Percentiles rank a stretch among this genome's conserved stretches.
phyloP scores from a whole-genome alignment of 1,140 invertebrate species.

The Heliothis subflexa region DNA sequence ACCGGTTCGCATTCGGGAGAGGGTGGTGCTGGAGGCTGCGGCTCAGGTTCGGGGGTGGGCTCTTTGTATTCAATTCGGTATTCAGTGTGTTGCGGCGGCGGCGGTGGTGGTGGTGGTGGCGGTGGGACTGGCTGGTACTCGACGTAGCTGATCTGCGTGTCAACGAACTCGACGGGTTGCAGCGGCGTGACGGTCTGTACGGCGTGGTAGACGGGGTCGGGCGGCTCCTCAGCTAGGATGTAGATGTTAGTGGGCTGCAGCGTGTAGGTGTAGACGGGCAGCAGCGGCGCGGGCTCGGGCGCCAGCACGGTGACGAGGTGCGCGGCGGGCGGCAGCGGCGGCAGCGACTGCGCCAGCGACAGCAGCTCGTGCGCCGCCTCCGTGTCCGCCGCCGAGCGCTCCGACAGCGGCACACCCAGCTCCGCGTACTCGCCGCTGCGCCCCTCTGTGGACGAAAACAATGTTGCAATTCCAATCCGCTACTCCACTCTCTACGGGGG shows the following conservation, averaged over 20 bases:
- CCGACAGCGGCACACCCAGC: constrained; percentile 55
- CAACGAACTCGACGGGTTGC: constrained; percentile 62
- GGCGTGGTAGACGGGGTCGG: constrained; percentile 63
- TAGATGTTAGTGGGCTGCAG: constrained; percentile 74
- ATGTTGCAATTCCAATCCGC: constrained; percentile 23
- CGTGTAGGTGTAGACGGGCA: constrained; percentile 73
- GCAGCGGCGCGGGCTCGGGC: constrained; percentile 55
- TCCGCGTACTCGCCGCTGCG: constrained; percentile 60
- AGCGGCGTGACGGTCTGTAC: constrained; percentile 58
- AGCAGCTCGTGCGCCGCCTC: constrained; percentile 95
- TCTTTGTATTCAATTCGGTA: constrained; percentile 22
- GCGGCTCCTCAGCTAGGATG: constrained; percentile 76
- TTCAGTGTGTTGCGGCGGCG: background rate
- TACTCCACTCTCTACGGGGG: background rate
- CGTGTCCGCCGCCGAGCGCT: constrained; percentile 90
- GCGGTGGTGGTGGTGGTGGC: background rate
- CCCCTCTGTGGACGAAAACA: constrained; percentile 25
- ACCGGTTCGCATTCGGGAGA: constrained; percentile 38
- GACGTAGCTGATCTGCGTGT: constrained; percentile 65
- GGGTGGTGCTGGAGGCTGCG: background rate
- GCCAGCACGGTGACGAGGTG: constrained; percentile 55
- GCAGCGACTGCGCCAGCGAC: constrained; percentile 92
- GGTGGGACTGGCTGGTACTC: constrained; percentile 57
- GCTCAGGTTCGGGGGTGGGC: constrained; percentile 9
- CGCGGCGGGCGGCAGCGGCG: constrained; percentile 88